Evolutionary conservation across 2,888 invertebrate genomes (phyloP), one percentile per base, ranked within the genome.

Genomic region (Icerya purchasi): DNA sequence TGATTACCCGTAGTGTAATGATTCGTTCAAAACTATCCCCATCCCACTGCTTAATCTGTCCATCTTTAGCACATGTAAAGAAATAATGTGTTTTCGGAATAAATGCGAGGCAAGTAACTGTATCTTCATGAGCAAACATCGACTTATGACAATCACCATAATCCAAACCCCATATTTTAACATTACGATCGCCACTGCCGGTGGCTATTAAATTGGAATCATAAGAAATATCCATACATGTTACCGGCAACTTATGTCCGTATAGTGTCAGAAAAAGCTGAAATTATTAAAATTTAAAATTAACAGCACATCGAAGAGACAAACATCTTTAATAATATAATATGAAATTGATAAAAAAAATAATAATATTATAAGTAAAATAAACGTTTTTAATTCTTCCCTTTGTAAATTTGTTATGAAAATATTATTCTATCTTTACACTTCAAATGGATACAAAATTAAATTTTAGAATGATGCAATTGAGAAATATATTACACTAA

Each of bases 131-230:
- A 0, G 94, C 96, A 72, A 94, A 91, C 65, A 97, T 78, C 0
- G 93, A 93, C 68, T 82, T 82, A 73, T 93, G 96, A 67, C 94
- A 96, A 72, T 98, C 94, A n/a, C 97, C 97, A 71, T 93, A 97
- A 73, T 97, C 94, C 74, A 97, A 78, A 49, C 97, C 97, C 97
- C 97, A 99, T 63, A 98, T 83, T 75, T 96, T 94, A 24, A 97
- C 80, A 71, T 90, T 94, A 51, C 93, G 80, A 75, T 98, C 98
- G 0, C 88, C 87, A 2, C 96, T 94, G 5, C 96, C 97, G 0
- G 97, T 94, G 10, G 83, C 88, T 64, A 97, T 84, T 22, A 97
- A 70, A 10, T 80, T 78, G 0, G 84, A 85, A 71, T 92, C 92
- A 65, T 84, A 83, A 18, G 90, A 90, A 62, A 97, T 91, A 70